Conservation (phyloP, 2,113 vertebrate genomes). For the Epinephelus moara region DNA sequence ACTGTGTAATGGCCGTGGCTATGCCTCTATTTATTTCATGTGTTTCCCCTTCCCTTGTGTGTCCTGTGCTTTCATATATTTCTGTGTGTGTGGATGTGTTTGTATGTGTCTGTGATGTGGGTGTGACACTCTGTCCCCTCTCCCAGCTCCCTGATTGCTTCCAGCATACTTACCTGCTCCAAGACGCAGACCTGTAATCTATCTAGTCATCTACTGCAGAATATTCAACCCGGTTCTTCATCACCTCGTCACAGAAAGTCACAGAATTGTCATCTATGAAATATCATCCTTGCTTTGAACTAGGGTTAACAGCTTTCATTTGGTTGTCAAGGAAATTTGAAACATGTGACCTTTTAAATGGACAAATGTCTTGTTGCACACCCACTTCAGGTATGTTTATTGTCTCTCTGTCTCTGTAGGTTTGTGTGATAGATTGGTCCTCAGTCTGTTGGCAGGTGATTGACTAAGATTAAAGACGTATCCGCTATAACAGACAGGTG, state of each 20-base stretch:
- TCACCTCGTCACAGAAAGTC: not conserved
- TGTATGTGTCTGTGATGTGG: too few relatives aligned
- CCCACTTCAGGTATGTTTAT: not conserved
- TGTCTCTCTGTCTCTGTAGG: not conserved
- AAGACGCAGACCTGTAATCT: too few relatives aligned
- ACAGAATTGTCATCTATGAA: not conserved
- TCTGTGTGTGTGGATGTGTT: too few relatives aligned
- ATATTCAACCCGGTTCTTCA: too few relatives aligned
- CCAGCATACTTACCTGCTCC: too few relatives aligned
- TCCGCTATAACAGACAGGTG: constrained; percentile 31
- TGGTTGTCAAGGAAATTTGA: constrained; percentile 3
- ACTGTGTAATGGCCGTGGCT: too few relatives aligned
- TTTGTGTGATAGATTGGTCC: constrained; percentile 24
- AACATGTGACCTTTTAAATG: constrained; percentile 10
- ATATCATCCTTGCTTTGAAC: not conserved
- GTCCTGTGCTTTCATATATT: too few relatives aligned
- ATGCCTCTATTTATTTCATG: too few relatives aligned
- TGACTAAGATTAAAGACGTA: constrained; percentile 57
- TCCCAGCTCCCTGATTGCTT: too few relatives aligned
- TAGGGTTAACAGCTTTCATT: not conserved
- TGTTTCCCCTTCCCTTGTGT: too few relatives aligned
- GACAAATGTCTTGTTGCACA: constrained; percentile 10
- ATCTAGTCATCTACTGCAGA: too few relatives aligned
- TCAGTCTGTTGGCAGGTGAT: constrained; percentile 48
- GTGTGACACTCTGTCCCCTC: too few relatives aligned